These are phyloP conservation scores for Papilio glaucus DNA, from an alignment of 1,140 invertebrate genomes.

Conservation along the genomic window DNA sequence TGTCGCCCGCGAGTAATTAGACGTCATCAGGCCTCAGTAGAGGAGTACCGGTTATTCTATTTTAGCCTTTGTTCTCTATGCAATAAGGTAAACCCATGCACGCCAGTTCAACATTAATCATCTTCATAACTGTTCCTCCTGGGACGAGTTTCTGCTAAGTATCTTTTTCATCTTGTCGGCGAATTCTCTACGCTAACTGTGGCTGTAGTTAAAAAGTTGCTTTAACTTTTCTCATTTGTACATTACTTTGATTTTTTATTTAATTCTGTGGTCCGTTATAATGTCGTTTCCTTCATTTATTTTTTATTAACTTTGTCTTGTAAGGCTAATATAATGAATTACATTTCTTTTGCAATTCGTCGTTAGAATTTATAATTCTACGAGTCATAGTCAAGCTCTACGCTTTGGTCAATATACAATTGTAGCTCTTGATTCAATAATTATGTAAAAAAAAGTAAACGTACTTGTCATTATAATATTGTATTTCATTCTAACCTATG, in stretches of 20 bases:
- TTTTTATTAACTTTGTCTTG: background rate
- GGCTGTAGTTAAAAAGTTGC: constrained; percentile 46
- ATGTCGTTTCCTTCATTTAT: constrained; percentile 20
- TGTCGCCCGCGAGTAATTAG: constrained; percentile 44
- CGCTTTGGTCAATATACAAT: too few species aligned
- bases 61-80: constrained; percentile 52
- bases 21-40: constrained; percentile 15
- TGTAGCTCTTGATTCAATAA: too few species aligned
- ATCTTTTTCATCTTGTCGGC: constrained; percentile 52
- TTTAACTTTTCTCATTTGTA: constrained; percentile 14
- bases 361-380: too few species aligned
- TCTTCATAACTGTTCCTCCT: constrained; percentile 50
- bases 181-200: constrained; percentile 49
- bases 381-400: too few species aligned
- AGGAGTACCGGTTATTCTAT: constrained; percentile 39
- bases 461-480: too few species aligned
- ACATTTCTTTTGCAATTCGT: background rate
- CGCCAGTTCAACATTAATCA: constrained; percentile 53
- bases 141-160: constrained; percentile 51
- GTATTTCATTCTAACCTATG: too few species aligned
- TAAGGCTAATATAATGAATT: background rate
- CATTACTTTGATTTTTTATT: constrained; percentile 20
- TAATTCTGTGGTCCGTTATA: constrained; percentile 8
- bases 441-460: too few species aligned
- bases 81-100: constrained; percentile 45